A percentile compares a stretch with the other conserved stretches of the same genome.
These are phyloP conservation scores for Chiroxiphia lanceolata DNA, from an alignment of 2,797 vertebrate species.

Conservation along the genomic window DNA sequence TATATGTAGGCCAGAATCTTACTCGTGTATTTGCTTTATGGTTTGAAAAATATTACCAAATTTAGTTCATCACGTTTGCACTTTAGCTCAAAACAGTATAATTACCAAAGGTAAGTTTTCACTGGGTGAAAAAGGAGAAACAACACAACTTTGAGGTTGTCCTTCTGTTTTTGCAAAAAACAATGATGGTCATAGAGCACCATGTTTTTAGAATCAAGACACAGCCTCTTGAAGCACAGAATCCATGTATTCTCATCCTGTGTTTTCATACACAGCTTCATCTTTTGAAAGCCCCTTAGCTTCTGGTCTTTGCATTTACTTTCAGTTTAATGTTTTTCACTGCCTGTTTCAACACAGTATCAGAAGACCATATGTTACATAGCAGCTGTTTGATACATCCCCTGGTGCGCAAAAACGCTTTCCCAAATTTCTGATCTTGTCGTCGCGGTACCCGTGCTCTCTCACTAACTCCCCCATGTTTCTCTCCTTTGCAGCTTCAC, in stretches of 20 bases:
- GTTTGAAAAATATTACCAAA: neutral
- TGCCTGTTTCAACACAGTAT: neutral
- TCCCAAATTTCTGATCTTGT: neutral
- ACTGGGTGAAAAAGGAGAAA: neutral
- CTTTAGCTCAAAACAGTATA: neutral
- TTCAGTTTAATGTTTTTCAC: neutral
- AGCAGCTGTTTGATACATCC: accelerated
- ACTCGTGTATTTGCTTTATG: neutral
- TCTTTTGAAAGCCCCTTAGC: neutral
- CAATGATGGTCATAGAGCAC: neutral
- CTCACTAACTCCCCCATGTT: neutral
- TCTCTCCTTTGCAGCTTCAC: constrained; percentile 83
- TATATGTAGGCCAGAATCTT: neutral
- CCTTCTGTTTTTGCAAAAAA: neutral
- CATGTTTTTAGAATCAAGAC: neutral
- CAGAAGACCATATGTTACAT: accelerated
- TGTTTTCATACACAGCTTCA: neutral
- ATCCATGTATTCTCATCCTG: accelerated
- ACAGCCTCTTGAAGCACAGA: neutral
- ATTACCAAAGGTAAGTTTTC: neutral
- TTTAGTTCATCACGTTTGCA: neutral
- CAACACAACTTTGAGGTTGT: neutral
- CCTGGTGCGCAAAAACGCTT: neutral
- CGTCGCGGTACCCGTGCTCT: accelerated
- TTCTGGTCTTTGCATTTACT: neutral